A percentile compares a stretch with the other conserved stretches of the same genome.
Conservation (phyloP, 1,140 invertebrate genomes). For the Semibalanus balanoides region DNA sequence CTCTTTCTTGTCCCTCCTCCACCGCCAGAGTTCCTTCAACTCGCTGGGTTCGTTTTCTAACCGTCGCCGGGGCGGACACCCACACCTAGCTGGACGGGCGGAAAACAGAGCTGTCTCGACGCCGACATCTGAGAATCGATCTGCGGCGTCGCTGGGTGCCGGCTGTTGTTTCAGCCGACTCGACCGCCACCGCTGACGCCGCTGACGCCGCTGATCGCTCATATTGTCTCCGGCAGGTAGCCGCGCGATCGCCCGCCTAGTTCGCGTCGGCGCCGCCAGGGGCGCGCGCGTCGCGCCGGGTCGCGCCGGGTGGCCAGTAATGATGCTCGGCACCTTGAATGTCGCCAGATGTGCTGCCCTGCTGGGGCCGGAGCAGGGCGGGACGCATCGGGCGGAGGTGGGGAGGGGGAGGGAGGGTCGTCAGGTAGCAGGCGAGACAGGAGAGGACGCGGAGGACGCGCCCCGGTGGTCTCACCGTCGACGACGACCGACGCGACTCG, state of each 20-base stretch:
- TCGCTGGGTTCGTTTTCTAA: no score
- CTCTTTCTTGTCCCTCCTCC: no score
- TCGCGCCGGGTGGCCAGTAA: neutral
- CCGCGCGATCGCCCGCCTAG: neutral
- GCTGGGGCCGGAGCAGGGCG: neutral
- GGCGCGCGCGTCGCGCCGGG: no score
- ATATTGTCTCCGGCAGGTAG: neutral
- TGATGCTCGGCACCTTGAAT: neutral
- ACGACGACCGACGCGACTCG: no score
- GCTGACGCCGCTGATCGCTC: neutral
- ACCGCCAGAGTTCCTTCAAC: no score
- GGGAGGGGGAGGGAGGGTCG: neutral
- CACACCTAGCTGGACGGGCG: no score
- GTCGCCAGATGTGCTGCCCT: neutral
- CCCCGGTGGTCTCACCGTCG: neutral
- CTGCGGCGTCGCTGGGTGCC: neutral
- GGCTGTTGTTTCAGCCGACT: neutral
- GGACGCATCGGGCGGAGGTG: neutral
- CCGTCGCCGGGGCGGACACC: no score
- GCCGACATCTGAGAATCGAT: neutral
- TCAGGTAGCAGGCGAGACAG: neutral
- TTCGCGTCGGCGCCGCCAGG: neutral
- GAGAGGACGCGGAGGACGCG: neutral
- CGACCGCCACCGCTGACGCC: no score
- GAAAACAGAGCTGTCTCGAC: no score